Base-by-base conservation (phyloP, 2,797 vertebrate species). In the Semotilus atromaculatus region DNA sequence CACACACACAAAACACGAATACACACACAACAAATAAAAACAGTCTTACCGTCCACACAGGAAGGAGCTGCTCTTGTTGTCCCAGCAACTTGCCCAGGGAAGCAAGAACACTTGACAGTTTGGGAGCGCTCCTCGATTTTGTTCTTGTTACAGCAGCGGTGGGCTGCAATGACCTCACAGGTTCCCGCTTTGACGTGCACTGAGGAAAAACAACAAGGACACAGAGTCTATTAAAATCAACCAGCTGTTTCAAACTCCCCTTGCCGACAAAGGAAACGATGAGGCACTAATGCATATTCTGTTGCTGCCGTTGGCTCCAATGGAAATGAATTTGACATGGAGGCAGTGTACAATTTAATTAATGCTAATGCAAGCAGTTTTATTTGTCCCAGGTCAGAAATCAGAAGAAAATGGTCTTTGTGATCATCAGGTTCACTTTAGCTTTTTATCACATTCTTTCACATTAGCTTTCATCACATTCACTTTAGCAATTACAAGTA, bases 121-220 rank as follows among this genome's bases (percentile, higher is more conserved):
- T 98, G 98, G 82, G 98, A 99, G 90, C 97, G 93, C 91, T 99
- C 97, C 91, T 99, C 98, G 1, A 99, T 96, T 95, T 96, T 98
- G 95, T 99, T 98, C 95, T 94, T 97, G 91, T 99, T 99, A 94
- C 98, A 99, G 95, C 98, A 99, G 89, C 98, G 95, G 92, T 99
- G 98, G 48, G 98, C 97, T 0, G 98, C 97, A 0, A 99, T 96
- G 86, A 99, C 98, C 87, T 99, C 98, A 0, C 98, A 99, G 19
- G 97, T 97, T 91, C 98, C 98, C 0, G 97, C 98, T 93, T 97
- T 97, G 84, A 96, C 94, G 0, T 96, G 97, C 91, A 95, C 98
- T 99, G 95, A 5, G 91, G 90, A 88, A 88, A 93, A 85, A 85
- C 84, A 88, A 88, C 81, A 91, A 85, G 85, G 86, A 89, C 89